These are phyloP conservation scores for Notarius lentiginosus DNA, from an alignment of 2,113 vertebrate genomes.

Conservation along the genomic window DNA sequence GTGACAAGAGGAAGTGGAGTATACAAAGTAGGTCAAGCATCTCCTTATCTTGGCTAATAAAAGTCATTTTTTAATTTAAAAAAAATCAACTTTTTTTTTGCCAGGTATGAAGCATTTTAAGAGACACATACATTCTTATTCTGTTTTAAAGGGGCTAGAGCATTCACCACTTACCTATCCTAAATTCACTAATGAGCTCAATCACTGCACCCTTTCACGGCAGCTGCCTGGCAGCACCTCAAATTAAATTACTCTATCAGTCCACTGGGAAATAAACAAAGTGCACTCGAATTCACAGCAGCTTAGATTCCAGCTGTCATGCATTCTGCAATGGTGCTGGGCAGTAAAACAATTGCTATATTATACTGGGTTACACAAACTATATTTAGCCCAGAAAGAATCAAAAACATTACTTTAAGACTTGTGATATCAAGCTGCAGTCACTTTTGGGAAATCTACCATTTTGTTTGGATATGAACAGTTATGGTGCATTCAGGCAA, in stretches of 20 bases:
- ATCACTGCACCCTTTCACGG: conserved; percentile 9
- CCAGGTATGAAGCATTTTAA: neutral
- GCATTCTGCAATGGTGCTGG: neutral
- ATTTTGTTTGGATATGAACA: neutral
- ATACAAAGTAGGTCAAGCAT: conserved; percentile 30
- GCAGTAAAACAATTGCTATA: neutral
- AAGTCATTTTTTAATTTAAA: conserved; percentile 9
- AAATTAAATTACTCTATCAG: conserved; percentile 12
- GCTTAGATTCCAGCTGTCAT: conserved; percentile 13
- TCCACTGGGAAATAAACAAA: conserved; percentile 28
- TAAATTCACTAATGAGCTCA: conserved; percentile 34
- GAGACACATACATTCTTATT: neutral
- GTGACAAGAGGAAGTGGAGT: conserved; percentile 14
- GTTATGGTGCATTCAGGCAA: neutral
- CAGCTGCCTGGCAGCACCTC: conserved; percentile 2
- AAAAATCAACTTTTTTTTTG: neutral
- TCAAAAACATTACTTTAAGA: neutral
- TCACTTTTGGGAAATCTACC: neutral
- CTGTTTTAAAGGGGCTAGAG: neutral
- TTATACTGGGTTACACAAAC: neutral
- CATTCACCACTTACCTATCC: conserved; percentile 18
- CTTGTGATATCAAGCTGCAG: neutral
- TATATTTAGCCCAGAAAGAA: neutral
- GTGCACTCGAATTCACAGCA: neutral
- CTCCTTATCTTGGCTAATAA: conserved; percentile 17